Conservation (phyloP, 1,140 invertebrate genomes). For the Formica exsecta region DNA sequence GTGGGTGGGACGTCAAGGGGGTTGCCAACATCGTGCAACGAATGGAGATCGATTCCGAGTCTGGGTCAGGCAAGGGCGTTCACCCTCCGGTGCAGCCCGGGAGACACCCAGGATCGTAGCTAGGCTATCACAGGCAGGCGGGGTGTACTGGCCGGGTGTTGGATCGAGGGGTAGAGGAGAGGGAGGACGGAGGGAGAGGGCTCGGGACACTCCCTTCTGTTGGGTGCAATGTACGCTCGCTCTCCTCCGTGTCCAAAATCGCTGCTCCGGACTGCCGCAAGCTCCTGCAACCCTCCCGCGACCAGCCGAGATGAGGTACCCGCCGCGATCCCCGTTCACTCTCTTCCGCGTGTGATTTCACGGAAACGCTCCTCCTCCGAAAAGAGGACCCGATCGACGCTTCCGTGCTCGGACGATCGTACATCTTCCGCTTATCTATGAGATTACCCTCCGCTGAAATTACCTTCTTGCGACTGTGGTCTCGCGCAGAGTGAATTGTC, state of each 20-base stretch:
- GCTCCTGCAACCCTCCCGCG: conserved; percentile 25
- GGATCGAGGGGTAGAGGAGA: conserved; percentile 64
- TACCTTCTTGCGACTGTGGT: not conserved
- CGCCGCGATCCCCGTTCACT: conserved; percentile 10
- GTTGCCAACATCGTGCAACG: conserved; percentile 81
- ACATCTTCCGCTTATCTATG: conserved; percentile 39
- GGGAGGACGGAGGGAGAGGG: conserved; percentile 62
- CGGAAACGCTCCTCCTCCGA: conserved; percentile 1
- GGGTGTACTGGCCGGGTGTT: conserved; percentile 69
- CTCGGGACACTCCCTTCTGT: conserved; percentile 78
- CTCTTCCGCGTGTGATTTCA: conserved; percentile 66
- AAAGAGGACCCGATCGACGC: conserved; percentile 14
- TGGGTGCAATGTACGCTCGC: conserved; percentile 80
- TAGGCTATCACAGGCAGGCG: conserved; percentile 78
- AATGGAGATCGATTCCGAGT: conserved; percentile 86
- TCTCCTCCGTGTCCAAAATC: conserved; percentile 73
- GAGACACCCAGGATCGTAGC: conserved; percentile 85
- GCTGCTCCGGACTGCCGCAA: conserved; percentile 65
- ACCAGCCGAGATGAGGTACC: conserved; percentile 10
- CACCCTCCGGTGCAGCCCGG: conserved; percentile 85
- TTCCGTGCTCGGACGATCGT: conserved; percentile 29
- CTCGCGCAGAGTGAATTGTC: not conserved
- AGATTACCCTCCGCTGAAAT: conserved; percentile 22
- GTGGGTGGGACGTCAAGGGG: conserved; percentile 45
- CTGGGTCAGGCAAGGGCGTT: conserved; percentile 85